Conservation (phyloP, 30 jellyfish, hydroid and myxozoan genomes). For the Pseudorhiza aurosa region DNA sequence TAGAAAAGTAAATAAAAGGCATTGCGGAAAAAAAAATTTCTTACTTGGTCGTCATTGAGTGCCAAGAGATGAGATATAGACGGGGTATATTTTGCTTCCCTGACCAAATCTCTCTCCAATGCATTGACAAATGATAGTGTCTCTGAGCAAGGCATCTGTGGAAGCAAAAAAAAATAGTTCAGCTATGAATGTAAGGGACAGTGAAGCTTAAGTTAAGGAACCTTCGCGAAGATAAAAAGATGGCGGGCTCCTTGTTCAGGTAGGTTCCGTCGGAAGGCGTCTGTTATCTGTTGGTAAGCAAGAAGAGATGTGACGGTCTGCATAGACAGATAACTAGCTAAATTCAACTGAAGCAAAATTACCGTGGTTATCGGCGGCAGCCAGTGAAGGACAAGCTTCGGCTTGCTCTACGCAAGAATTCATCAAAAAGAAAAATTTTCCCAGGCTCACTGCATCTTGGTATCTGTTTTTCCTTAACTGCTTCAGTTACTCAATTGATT, state of each 20-base stretch:
- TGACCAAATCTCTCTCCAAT: constrained; percentile 43
- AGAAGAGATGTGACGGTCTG: not conserved
- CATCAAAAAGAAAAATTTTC: constrained; percentile 29
- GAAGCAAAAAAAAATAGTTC: not conserved
- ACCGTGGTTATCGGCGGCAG: constrained; percentile 27
- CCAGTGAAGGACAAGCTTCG: constrained; percentile 52
- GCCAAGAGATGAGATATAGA: constrained; percentile 53
- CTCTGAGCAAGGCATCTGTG: constrained; percentile 83
- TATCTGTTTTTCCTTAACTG: not conserved
- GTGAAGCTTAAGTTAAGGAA: too few species aligned
- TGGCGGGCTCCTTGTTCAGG: constrained; percentile 1
- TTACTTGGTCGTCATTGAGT: constrained; percentile 61
- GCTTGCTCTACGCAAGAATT: constrained; percentile 54
- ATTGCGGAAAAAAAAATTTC: constrained; percentile 20
- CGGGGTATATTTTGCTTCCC: constrained; percentile 48
- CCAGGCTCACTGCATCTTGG: constrained; percentile 35
- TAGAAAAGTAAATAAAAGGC: too few species aligned
- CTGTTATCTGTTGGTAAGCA: not conserved
- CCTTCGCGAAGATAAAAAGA: not conserved
- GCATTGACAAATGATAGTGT: constrained; percentile 52
- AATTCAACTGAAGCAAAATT: not conserved
- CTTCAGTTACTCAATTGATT: not conserved
- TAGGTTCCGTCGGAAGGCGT: not conserved
- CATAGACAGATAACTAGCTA: not conserved
- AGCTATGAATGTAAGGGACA: not conserved